Base-by-base conservation (phyloP, 2,113 vertebrate species). In the Meriones unguiculatus region DNA sequence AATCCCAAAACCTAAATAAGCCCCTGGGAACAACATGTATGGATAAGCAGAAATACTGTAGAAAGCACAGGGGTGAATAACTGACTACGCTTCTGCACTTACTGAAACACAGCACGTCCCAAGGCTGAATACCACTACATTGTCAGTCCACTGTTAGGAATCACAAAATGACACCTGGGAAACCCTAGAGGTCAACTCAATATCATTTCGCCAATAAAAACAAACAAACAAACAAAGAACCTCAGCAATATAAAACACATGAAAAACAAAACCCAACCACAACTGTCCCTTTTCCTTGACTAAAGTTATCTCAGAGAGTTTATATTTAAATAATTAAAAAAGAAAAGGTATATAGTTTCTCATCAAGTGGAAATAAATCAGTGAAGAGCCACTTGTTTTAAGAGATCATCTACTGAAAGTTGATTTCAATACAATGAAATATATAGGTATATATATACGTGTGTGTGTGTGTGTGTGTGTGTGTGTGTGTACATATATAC, bases 181-280 rank as follows among this genome's bases (percentile, higher is more conserved):
- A 18, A 38, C 88, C 59, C n/a, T 52, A 32, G 13, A 86, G 57
- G 86, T 25, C 67, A 73, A 65, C 15, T 28, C 38, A 64, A 38
- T 82, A 11, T 17, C 72, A 73, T 52, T 84, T 70, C 62, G 90
- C 22, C 18, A 54, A 59, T 64, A 32, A 90, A 59, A 50, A 95
- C 41, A 41, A 41, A 41, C 41, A 41, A 41, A 41, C 41, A 41
- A 1, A 6, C 78, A 46, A 57, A 57, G 93, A 87, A 80, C 46
- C 30, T 72, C 57, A 14, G n/a, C 35, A 72, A 84, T 65, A 72
- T 78, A 87, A 93, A 85, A 87, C 62, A 91, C 17, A 93, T 72
- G 82, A 91, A 52, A 81, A 30, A 59, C 8, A 73, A n/a, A 30
- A 35, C 38, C 85, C 84, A 95, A 41, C 15, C 46, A 54, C 4